Percentiles rank a stretch among this genome's conserved stretches.
phyloP scores from a whole-genome alignment of 2,797 vertebrate species.

The Bradypodion pumilum region DNA sequence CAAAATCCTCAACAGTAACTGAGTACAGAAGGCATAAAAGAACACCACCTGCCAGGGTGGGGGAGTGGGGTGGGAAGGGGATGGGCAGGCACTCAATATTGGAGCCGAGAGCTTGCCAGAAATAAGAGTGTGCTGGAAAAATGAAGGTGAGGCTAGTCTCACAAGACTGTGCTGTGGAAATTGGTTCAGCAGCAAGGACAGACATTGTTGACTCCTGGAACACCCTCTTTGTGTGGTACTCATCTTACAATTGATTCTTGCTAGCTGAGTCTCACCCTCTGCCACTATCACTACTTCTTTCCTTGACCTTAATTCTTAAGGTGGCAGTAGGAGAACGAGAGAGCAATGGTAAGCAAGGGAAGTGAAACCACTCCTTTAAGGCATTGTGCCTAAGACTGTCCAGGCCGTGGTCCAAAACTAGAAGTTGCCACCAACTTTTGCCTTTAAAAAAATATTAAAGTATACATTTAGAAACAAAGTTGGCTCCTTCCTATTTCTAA shows the following conservation, averaged over 20 bases:
- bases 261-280: neutral
- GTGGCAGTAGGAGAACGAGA: neutral
- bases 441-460: neutral
- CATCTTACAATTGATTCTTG: neutral
- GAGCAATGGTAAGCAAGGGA: neutral
- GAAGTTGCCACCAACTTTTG: neutral
- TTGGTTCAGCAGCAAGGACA: neutral
- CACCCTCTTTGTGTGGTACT: neutral
- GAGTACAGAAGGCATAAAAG: fast-evolving
- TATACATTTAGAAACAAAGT: neutral
- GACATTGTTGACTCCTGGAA: neutral
- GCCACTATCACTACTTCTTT: neutral
- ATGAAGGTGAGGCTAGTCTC: fast-evolving
- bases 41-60: fast-evolving
- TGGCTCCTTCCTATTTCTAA: neutral
- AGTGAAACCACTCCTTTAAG: neutral
- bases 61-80: too few species aligned
- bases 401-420: neutral
- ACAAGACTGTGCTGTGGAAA: neutral
- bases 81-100: fast-evolving
- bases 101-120: fast-evolving
- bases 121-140: neutral
- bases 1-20: neutral
- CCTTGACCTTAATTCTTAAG: neutral
- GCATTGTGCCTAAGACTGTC: neutral